Evolutionary conservation across 2,888 invertebrate species (phyloP), one percentile per base, ranked within the genome.

Genomic region (Trachelus iudaicus): DNA sequence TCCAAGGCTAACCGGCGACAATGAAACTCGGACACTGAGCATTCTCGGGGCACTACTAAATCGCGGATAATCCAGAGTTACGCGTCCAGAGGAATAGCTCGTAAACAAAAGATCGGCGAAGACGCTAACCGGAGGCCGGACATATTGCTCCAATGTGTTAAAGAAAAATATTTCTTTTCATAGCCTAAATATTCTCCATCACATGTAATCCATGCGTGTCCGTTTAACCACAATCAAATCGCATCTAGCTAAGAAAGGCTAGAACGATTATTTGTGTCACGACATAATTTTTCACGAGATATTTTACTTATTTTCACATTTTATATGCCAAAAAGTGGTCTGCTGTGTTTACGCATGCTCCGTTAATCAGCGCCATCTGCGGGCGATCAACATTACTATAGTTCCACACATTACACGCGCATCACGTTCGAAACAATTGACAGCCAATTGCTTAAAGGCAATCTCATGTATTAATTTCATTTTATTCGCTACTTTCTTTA

Each of bases 111-210:
- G 80, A 85, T 85, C 81, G 79, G 76, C 81, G 80, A 81, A 77
- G 87, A 88, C 87, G 87, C 88, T 82, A 85, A 85, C 82, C 80
- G 79, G 73, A 79, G 80, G 85, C 84, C 88, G 85, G 89, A 89
- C 90, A 90, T 90, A 83, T 88, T 88, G 84, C 81, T 80, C 71
- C 31, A 73, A 68, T 75, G 71, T 6, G 71, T 13, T 33, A 35
- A 13, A 35, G 34, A 34, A 37, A 35, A 37, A 34, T 74, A 74
- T 74, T 74, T 0, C 11, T 74, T n/a, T 74, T 34, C 35, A 71
- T 2, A 34, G 23, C 15, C 30, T 23, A 23, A 56, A 56, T 9
- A 56, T 56, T 2, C 23, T 56, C 23, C 9, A 23, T 56, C 6
- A 23, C 56, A 56, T 2, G 0, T 56, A 56, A 3, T 9, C 23